A percentile compares a stretch with the other conserved stretches of the same genome.
Evolutionary conservation across 2,888 invertebrate genomes (phyloP).

Genomic region (Tiliacea aurago): DNA sequence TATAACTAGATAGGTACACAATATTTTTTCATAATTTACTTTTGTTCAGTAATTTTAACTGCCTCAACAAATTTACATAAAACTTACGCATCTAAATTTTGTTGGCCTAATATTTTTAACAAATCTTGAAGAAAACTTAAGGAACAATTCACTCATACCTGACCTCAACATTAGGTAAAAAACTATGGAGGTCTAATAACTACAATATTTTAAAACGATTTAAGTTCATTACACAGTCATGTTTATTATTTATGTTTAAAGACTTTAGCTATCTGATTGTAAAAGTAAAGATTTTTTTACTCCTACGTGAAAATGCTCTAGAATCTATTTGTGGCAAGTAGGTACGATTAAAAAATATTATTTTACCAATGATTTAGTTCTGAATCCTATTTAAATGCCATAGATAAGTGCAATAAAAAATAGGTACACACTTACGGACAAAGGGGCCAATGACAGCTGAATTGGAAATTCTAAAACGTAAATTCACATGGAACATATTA

Average conservation of each 20-base stretch:
- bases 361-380: slow-evolving; percentile 36
- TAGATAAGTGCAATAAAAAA: slow-evolving; percentile 26
- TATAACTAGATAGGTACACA: slow-evolving; percentile 81
- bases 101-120: slow-evolving; percentile 76
- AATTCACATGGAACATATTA: slow-evolving; percentile 13
- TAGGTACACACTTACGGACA: slow-evolving; percentile 33
- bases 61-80: slow-evolving; percentile 78
- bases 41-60: slow-evolving; percentile 73
- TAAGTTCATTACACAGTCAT: slow-evolving; percentile 64
- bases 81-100: slow-evolving; percentile 76
- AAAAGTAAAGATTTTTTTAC: slow-evolving; percentile 42
- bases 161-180: slow-evolving; percentile 62
- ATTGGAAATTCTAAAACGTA: slow-evolving; percentile 20
- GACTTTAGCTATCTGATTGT: slow-evolving; percentile 46
- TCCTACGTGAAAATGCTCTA: slow-evolving; percentile 56
- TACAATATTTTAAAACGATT: slow-evolving; percentile 64
- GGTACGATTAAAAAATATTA: slow-evolving; percentile 42
- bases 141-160: slow-evolving; percentile 71
- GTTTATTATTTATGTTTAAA: slow-evolving; percentile 52
- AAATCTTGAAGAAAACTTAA: slow-evolving; percentile 55
- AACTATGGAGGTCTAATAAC: slow-evolving; percentile 60
- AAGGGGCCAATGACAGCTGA: slow-evolving; percentile 36
- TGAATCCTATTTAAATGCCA: slow-evolving; percentile 42
- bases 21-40: slow-evolving; percentile 73
- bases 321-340: slow-evolving; percentile 56